These are phyloP conservation scores for Timema cristinae DNA, from an alignment of 2,888 invertebrate genomes.

Conservation along the genomic window DNA sequence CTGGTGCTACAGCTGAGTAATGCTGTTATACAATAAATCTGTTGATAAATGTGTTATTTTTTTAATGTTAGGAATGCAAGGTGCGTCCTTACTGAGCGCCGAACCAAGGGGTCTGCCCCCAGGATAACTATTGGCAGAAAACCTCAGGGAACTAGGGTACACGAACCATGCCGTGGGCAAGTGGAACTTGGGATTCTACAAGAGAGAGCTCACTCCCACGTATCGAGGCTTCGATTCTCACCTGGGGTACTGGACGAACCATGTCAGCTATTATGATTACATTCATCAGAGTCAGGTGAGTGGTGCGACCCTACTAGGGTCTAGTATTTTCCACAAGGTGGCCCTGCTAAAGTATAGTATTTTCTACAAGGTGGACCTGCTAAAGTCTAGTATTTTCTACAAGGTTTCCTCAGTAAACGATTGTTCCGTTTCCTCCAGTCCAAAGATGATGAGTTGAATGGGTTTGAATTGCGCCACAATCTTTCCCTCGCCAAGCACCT, in stretches of 20 bases:
- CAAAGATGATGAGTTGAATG: slow-evolving; percentile 27
- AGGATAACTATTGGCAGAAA: slow-evolving; percentile 47
- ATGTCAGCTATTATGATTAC: slow-evolving; percentile 49
- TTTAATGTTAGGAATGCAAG: slow-evolving; percentile 44
- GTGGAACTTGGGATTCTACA: slow-evolving; percentile 50
- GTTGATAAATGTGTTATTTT: too few species aligned
- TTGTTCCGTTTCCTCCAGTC: too few species aligned
- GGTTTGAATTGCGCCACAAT: slow-evolving; percentile 47
- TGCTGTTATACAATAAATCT: too few species aligned
- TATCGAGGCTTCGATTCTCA: slow-evolving; percentile 49
- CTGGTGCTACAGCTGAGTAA: too few species aligned
- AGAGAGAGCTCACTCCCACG: slow-evolving; percentile 44
- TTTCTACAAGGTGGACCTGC: too few species aligned
- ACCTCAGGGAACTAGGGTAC: slow-evolving; percentile 47
- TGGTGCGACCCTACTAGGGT: too few species aligned
- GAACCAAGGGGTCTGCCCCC: slow-evolving; percentile 48
- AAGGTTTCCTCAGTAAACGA: too few species aligned
- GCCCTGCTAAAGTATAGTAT: too few species aligned
- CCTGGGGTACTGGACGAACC: slow-evolving; percentile 48
- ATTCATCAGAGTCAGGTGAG: slow-evolving; percentile 36
- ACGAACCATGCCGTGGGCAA: slow-evolving; percentile 50
- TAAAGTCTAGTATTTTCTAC: too few species aligned
- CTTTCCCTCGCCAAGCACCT: slow-evolving; percentile 41
- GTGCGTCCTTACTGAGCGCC: slow-evolving; percentile 45
- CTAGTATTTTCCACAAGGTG: too few species aligned